Evolutionary conservation across 2,797 vertebrate genomes (phyloP).

Genomic region (Astyanax mexicanus): DNA sequence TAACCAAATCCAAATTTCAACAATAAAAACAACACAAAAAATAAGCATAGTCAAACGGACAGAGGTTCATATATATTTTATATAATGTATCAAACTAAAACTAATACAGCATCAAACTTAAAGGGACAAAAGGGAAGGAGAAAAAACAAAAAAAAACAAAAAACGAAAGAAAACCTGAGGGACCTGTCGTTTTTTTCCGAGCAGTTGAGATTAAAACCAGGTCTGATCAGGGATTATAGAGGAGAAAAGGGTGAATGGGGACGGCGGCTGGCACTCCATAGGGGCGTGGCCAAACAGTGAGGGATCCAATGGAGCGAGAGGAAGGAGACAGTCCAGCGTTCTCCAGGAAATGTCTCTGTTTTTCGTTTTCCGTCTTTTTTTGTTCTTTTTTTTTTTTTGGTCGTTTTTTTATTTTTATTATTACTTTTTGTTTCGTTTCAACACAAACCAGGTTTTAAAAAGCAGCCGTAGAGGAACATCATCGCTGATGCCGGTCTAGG

Average conservation of each 20-base stretch:
- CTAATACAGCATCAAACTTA: slow-evolving; percentile 90
- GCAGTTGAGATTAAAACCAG: slow-evolving; percentile 69
- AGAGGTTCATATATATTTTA: slow-evolving; percentile 83
- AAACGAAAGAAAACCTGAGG: slow-evolving; percentile 55
- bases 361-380: slow-evolving; percentile 58
- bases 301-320: slow-evolving; percentile 20
- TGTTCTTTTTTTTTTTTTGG: slow-evolving; percentile 48
- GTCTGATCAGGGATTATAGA: slow-evolving; percentile 44
- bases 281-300: slow-evolving; percentile 21
- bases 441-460: slow-evolving; percentile 81
- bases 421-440: slow-evolving; percentile 66
- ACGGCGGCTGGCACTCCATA: slow-evolving; percentile 26
- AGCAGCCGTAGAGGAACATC: slow-evolving; percentile 70
- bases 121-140: slow-evolving; percentile 67
- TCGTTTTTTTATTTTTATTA: slow-evolving; percentile 63
- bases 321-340: slow-evolving; percentile 67
- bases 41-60: slow-evolving; percentile 58
- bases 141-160: slow-evolving; percentile 36
- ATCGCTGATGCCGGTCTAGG: slow-evolving; percentile 66
- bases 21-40: slow-evolving; percentile 50
- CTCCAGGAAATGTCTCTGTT: slow-evolving; percentile 57
- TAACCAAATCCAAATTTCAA: slow-evolving; percentile 27
- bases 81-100: slow-evolving; percentile 92
- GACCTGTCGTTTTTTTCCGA: slow-evolving; percentile 44
- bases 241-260: not conserved